Evolutionary conservation across 2,113 vertebrate genomes (phyloP), one percentile per base, ranked within the genome.

Genomic region (Vulpes ferrilata): DNA sequence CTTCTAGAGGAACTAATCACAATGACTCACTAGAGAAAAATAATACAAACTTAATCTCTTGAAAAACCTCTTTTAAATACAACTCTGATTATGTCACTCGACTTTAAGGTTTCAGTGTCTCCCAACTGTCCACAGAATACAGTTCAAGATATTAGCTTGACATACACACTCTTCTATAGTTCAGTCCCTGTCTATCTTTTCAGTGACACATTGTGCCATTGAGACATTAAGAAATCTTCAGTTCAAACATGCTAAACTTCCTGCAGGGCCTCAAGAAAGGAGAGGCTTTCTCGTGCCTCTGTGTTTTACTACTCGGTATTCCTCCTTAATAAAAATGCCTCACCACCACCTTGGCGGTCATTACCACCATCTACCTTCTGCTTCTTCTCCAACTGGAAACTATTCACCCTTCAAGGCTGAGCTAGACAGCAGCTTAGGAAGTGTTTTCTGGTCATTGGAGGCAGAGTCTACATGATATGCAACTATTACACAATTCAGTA

Each of bases 1-100:
- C 30, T 94, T 89, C n/a, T 43, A 65, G 17, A 93, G 23, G 4
- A 11, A 88, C 59, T 71, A 76, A 17, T 90, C 82, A 19, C n/a
- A 86, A 86, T 91, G 73, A 82, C n/a, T 87, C 60, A 48, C 4
- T 71, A 25, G 25, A 86, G 62, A 51, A 59, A 38, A 64, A 71
- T 51, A 48, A 32, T 35, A 95, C 12, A 86, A 55, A 88, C 15
- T 6, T 48, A 62, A 95, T 59, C 62, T 83, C 74, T 90, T 87
- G 53, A 15, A 86, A 86, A 64, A 92, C 32, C 23, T 32, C 16
- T 10, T 84, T 62, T 65, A 71, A 27, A 81, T 5, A 84, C 19
- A 67, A 87, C 65, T 95, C 38, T 65, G 35, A 94, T 79, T 95
- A 82, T 73, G 11, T 57, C 11, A 65, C 64, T 89, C 32, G 38